Conservation (phyloP, 2,888 invertebrate species). For the Scelioninae gen. 1 region DNA sequence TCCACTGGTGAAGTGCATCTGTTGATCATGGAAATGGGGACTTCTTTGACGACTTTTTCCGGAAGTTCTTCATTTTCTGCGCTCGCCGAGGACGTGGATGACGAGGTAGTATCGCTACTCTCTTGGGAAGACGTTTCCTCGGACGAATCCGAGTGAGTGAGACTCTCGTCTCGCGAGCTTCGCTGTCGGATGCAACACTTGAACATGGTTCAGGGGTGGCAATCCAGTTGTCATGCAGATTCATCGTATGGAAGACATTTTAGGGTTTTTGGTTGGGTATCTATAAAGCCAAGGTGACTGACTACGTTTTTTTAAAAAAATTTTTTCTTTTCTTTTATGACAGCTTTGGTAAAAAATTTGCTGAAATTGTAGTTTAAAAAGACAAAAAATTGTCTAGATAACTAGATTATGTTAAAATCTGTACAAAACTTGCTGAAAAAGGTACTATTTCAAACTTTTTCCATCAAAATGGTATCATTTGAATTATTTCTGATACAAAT, state of each 20-base stretch:
- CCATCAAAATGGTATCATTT: too few relatives aligned
- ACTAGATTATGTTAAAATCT: too few relatives aligned
- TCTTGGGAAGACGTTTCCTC: slow-evolving; percentile 61
- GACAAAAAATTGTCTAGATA: too few relatives aligned
- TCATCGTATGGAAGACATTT: slow-evolving; percentile 46
- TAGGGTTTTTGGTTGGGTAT: slow-evolving; percentile 22
- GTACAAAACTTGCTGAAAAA: too few relatives aligned
- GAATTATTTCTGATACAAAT: too few relatives aligned
- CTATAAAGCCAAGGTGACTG: slow-evolving; percentile 41
- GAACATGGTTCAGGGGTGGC: slow-evolving; percentile 77
- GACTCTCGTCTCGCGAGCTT: slow-evolving; percentile 75
- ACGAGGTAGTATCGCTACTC: slow-evolving; percentile 14
- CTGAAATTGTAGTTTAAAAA: too few relatives aligned
- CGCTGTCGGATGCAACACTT: slow-evolving; percentile 82
- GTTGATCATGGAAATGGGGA: slow-evolving; percentile 54
- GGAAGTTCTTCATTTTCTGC: slow-evolving; percentile 14
- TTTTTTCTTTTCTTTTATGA: background rate
- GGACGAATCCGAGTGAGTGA: slow-evolving; percentile 55
- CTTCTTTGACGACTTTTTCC: slow-evolving; percentile 11
- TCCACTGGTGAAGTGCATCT: slow-evolving; percentile 58
- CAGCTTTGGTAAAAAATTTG: too few relatives aligned
- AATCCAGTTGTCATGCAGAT: slow-evolving; percentile 10
- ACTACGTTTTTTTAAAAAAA: too few relatives aligned
- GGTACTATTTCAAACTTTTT: too few relatives aligned
- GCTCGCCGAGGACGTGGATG: slow-evolving; percentile 4